Conservation (phyloP, 2,888 invertebrate genomes). For the Griposia aprilina region DNA sequence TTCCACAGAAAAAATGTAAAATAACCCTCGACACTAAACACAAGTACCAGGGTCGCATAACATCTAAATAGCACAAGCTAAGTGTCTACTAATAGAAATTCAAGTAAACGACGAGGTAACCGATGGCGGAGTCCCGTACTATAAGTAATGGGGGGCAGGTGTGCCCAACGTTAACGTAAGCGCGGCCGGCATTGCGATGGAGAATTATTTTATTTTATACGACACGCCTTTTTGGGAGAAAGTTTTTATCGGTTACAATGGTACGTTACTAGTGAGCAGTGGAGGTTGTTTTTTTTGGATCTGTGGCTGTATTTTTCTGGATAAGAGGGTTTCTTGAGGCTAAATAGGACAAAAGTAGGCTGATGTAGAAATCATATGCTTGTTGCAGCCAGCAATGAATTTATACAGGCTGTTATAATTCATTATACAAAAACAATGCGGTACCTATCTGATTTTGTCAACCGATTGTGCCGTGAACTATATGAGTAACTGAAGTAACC, state of each 20-base stretch:
- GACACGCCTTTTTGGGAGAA: constrained; percentile 49
- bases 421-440: neutral
- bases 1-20: neutral
- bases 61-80: constrained; percentile 56
- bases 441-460: neutral
- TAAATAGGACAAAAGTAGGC: neutral
- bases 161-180: constrained; percentile 62
- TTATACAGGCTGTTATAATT: neutral
- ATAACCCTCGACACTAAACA: neutral
- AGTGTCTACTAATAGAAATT: constrained; percentile 65
- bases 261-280: constrained; percentile 18
- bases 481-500: neutral
- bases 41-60: constrained; percentile 37
- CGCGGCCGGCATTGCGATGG: constrained; percentile 62
- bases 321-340: neutral
- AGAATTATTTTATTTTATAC: constrained; percentile 66
- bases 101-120: constrained; percentile 58
- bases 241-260: constrained; percentile 55
- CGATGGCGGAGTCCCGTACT: constrained; percentile 60
- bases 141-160: constrained; percentile 67
- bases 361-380: neutral
- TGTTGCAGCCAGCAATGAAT: neutral
- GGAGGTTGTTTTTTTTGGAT: constrained; percentile 1
- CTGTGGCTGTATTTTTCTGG: neutral
- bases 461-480: neutral